Base-by-base conservation (phyloP, 2,797 vertebrate species). In the Cebuella pygmaea region DNA sequence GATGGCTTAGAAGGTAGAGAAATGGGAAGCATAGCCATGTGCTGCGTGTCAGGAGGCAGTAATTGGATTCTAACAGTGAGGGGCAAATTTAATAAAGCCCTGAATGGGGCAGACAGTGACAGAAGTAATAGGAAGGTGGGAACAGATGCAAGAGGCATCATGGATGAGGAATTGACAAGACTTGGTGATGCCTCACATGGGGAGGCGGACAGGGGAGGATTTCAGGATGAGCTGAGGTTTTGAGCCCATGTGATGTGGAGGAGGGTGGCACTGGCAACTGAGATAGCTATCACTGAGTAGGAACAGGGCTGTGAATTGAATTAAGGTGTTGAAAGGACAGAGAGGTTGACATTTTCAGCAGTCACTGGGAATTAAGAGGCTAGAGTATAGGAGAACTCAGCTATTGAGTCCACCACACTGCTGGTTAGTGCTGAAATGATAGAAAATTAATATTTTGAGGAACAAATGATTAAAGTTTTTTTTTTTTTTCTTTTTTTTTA, bases 31-130 rank as follows among this genome's bases (percentile, higher is more conserved):
- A 82, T 72, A 93, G 74, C 22, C 27, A 5, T 61, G 44, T 14
- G 22, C 83, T 81, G 4, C 46, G 36, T 96, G 79, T 89, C 93
- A 41, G 90, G 84, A 84, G 44, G 46, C 26, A 75, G 64, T 72
- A 52, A 88, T 50, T 94, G 95, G 95, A 79, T 92, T 96, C 81
- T 84, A 93, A 93, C 27, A 80, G 88, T 95, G 67, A 92, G 72
- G 74, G 61, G 22, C 36, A 88, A 48, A 85, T 92, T 96, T 93
- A 94, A 87, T 95, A 78, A 95, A 94, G 24, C 85, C 41, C 36
- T 91, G 44, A 83, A 59, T 36, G 41, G 67, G 44, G 27, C 52
- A 90, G 36, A 88, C 27, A 33, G 52, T 70, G 81, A 57, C 50
- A 88, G 48, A 64, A 72, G 15, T 93, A 96, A 93, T 93, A 79